Evolutionary conservation across 2,797 vertebrate genomes (phyloP).

Genomic region (Dicrostonyx torquatus): DNA sequence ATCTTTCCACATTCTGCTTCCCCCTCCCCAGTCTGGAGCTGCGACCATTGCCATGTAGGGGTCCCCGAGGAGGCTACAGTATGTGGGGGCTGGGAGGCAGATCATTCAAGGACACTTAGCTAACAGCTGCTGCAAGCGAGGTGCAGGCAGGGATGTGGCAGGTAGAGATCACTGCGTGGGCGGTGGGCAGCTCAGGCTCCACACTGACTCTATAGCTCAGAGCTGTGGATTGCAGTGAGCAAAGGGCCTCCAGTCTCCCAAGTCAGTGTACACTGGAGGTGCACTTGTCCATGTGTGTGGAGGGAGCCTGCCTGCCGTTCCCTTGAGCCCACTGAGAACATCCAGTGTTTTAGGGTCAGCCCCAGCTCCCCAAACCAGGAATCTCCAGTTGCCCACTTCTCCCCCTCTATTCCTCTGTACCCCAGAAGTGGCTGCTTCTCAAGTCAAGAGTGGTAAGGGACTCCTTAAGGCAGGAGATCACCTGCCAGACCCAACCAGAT

Average conservation of each 20-base stretch:
- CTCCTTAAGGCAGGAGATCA: background rate
- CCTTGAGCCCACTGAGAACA: background rate
- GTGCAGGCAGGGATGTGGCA: background rate
- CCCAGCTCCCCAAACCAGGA: background rate
- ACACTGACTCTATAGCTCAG: background rate
- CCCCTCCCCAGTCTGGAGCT: background rate
- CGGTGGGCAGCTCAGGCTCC: background rate
- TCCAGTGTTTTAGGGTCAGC: background rate
- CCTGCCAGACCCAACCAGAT: background rate
- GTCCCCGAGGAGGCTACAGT: conserved; percentile 10
- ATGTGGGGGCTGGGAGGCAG: background rate
- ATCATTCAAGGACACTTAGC: background rate
- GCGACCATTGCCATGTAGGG: background rate
- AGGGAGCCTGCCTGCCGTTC: background rate
- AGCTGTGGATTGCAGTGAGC: background rate
- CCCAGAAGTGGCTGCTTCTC: background rate
- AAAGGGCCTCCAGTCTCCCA: background rate
- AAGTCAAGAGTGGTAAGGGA: background rate
- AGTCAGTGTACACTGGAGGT: background rate
- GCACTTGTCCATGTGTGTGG: background rate
- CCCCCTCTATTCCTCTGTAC: background rate
- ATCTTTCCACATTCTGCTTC: background rate
- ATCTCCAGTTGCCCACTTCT: background rate
- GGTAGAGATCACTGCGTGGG: background rate
- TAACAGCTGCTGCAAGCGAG: background rate